Conservation (phyloP, 35 echinoderm and acorn worm species). For the Apostichopus parvimensis region DNA sequence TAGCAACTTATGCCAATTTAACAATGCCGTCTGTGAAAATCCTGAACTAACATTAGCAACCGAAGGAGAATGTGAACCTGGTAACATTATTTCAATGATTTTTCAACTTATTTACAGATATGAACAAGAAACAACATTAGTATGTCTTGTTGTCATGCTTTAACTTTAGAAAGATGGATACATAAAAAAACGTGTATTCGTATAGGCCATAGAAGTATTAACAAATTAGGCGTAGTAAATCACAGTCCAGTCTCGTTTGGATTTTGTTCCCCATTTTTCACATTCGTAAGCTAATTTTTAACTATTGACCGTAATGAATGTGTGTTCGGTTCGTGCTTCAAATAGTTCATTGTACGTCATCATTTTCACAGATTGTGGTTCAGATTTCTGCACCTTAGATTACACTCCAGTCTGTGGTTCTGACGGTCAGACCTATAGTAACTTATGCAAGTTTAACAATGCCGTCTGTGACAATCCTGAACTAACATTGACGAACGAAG, state of each 20-base stretch:
- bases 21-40: background rate
- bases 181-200: too few relatives aligned
- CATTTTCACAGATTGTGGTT: conserved; percentile 11
- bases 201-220: too few relatives aligned
- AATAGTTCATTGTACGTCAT: too few relatives aligned
- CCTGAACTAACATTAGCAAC: background rate
- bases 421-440: conserved; percentile 47
- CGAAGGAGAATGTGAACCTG: background rate
- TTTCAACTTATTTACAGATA: background rate
- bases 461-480: conserved; percentile 22
- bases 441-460: conserved; percentile 6
- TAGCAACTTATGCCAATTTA: background rate
- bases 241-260: too few relatives aligned
- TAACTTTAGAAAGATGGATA: too few relatives aligned
- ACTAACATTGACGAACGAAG: background rate
- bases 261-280: too few relatives aligned
- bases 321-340: too few relatives aligned
- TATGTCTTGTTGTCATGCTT: background rate
- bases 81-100: background rate
- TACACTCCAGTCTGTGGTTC: conserved; percentile 29
- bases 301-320: too few relatives aligned
- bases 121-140: background rate
- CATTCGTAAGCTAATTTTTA: too few relatives aligned
- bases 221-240: too few relatives aligned
- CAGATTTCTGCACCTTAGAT: background rate